Evolutionary conservation across 2,113 vertebrate species (phyloP), one percentile per base, ranked within the genome.

Genomic region (Dromaius novaehollandiae): DNA sequence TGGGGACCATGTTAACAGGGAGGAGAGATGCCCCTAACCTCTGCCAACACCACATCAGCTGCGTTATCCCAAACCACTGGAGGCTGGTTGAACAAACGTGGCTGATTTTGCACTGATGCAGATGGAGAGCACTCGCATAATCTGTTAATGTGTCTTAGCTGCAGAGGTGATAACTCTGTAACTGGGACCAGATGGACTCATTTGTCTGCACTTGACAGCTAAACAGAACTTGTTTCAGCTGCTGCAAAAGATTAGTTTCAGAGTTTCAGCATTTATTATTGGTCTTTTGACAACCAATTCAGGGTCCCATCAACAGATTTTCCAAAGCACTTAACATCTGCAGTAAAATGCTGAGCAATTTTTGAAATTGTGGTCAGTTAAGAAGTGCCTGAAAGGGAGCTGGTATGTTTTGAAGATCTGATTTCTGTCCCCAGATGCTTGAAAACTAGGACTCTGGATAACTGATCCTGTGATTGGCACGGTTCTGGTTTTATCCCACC

Each of bases 201-300:
- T 64, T 77, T 74, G 30, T 60, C 38, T 20, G 16, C 44, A 82
- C 55, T 69, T 1, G 2, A 32, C 6, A 13, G 58, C 48, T 76
- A 71, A 88, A 69, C 87, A 81, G 65, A 61, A 55, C 53, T 90
- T 77, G 42, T 83, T 89, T 84, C 78, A 82, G 65, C 93, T 94
- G 46, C 61, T 36, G 24, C 82, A 53, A 58, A 74, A 30, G 71
- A 46, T 11, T 66, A 68, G 61, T 50, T 89, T 82, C 34, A 71
- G 89, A 73, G 11, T 55, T 55, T 50, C 55, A 63, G 69, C 40
- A 55, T 22, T 44, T 56, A 71, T 22, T 6, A 1, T 18, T 81
- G 73, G 4, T 78, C 34, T 75, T 87, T 26, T 60, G 78, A 87
- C 74, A 82, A 4, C 17, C 36, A 18, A 56, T 50, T 71, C 88